Conservation (phyloP, 2,888 invertebrate genomes). For the Acrobasis suavella region DNA sequence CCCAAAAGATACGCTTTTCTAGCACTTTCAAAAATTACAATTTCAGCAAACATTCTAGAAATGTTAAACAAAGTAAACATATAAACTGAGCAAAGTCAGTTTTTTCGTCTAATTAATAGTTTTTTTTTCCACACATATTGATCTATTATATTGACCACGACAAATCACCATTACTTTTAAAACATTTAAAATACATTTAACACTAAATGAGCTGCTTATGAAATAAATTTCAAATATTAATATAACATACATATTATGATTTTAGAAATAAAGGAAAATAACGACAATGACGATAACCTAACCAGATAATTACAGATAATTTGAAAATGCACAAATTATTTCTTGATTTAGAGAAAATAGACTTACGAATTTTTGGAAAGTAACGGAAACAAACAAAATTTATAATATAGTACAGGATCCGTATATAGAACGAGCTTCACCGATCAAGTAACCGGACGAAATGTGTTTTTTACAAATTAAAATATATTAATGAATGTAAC, state of each 20-base stretch:
- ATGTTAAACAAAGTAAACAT: neutral
- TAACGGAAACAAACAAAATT: too few relatives aligned
- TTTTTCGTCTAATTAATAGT: neutral
- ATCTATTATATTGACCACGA: conserved; percentile 9
- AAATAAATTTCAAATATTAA: neutral
- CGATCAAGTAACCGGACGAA: too few relatives aligned
- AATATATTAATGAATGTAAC: too few relatives aligned
- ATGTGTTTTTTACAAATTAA: too few relatives aligned
- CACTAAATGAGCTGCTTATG: neutral
- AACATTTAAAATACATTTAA: conserved; percentile 7
- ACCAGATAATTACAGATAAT: neutral
- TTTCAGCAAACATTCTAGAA: conserved; percentile 18
- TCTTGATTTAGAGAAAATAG: too few relatives aligned
- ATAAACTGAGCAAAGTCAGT: conserved; percentile 1
- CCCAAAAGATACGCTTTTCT: neutral
- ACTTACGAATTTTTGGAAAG: too few relatives aligned
- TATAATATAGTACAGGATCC: too few relatives aligned
- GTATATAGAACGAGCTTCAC: too few relatives aligned
- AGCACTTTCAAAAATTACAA: neutral
- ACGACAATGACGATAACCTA: neutral
- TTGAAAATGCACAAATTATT: neutral
- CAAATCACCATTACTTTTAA: conserved; percentile 1
- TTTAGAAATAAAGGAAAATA: too few relatives aligned
- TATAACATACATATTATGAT: neutral
- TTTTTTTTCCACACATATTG: conserved; percentile 8